Evolutionary conservation across 2,113 vertebrate genomes (phyloP).

Genomic region (Catharus minimus): DNA sequence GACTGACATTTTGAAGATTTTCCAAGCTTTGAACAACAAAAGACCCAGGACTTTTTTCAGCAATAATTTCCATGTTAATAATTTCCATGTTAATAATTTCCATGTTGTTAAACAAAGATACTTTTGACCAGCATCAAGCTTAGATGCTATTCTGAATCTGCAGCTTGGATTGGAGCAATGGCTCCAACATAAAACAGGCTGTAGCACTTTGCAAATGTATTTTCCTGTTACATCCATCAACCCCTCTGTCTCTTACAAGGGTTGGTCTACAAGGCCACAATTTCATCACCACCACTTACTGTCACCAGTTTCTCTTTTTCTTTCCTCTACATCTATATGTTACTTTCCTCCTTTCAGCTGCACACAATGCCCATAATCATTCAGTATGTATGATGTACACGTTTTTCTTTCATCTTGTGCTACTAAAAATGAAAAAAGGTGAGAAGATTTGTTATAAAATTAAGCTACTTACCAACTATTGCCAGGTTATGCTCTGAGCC

Average conservation of each 20-base stretch:
- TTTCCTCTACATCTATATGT: neutral
- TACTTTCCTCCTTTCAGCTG: neutral
- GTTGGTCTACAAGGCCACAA: neutral
- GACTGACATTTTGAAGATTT: neutral
- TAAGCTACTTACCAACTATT: conserved; percentile 84
- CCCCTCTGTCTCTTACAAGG: neutral
- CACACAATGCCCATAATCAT: neutral
- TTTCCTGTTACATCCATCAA: neutral
- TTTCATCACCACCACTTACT: neutral
- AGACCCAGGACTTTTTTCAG: neutral
- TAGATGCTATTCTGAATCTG: neutral
- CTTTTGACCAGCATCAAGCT: neutral
- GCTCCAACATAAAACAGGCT: neutral
- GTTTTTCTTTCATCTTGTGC: neutral
- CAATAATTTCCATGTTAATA: neutral
- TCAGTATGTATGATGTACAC: neutral
- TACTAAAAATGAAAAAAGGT: neutral
- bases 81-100: neutral
- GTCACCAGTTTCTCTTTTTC: neutral
- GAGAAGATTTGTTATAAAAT: conserved; percentile 25
- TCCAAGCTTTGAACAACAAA: neutral
- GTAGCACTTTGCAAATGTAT: neutral
- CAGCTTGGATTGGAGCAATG: neutral
- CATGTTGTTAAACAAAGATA: neutral
- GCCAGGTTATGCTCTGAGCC: conserved; percentile 96